A percentile compares a stretch with the other conserved stretches of the same genome.
Conservation (phyloP, 2,113 vertebrate species). For the Hyla sarda region DNA sequence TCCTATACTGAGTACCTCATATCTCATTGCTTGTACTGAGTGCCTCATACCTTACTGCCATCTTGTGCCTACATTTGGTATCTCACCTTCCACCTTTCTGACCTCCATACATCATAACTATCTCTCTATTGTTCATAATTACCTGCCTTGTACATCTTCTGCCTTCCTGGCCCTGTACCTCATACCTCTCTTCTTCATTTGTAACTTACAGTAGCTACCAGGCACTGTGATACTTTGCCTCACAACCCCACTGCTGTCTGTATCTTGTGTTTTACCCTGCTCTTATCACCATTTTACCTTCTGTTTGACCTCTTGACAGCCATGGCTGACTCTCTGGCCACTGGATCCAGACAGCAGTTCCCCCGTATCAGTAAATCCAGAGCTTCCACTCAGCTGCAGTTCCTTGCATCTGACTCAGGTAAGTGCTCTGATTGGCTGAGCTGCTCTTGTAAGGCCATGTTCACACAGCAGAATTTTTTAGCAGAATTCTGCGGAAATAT, state of each 20-base stretch:
- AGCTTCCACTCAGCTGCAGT: constrained; percentile 61
- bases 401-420: constrained; percentile 68
- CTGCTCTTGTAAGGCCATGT: background rate
- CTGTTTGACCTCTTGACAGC: constrained; percentile 69
- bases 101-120: background rate
- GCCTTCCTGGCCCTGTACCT: background rate
- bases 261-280: no score
- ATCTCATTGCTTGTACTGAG: background rate
- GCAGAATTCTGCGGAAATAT: no score
- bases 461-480: no score
- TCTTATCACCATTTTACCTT: constrained; percentile 55
- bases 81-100: background rate
- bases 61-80: background rate
- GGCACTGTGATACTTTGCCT: background rate
- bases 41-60: background rate
- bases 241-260: no score
- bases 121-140: no score
- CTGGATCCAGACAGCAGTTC: constrained; percentile 82
- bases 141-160: background rate
- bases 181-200: background rate
- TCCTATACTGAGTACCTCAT: background rate
- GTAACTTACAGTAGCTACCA: background rate
- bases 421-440: constrained; percentile 62
- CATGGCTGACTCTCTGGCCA: constrained; percentile 87
- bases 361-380: constrained; percentile 78